Evolutionary conservation across 2,113 vertebrate genomes (phyloP).

Genomic region (Chaetodon auriga): DNA sequence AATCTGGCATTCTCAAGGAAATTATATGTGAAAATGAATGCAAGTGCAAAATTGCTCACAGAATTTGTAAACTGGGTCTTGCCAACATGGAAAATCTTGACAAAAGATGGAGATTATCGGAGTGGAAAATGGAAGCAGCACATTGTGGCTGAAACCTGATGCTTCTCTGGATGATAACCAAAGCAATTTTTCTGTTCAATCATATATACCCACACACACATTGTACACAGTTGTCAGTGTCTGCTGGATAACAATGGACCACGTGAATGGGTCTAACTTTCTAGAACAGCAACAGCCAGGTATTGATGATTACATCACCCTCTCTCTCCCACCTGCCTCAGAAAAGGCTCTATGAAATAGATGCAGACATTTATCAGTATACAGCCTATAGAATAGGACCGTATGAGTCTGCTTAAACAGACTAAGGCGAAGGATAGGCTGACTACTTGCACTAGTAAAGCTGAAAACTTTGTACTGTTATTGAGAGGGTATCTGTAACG

Average conservation of each 20-base stretch:
- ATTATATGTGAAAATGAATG: constrained; percentile 21
- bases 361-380: constrained; percentile 36
- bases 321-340: constrained; percentile 5
- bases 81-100: constrained; percentile 25
- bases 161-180: constrained; percentile 55
- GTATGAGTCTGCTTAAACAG: neutral
- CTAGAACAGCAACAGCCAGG: constrained; percentile 36
- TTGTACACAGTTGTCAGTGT: constrained; percentile 23
- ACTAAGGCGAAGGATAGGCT: neutral
- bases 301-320: constrained; percentile 49
- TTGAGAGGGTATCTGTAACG: no score
- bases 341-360: constrained; percentile 10
- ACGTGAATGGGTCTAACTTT: constrained; percentile 50
- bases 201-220: constrained; percentile 35
- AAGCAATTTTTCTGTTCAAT: constrained; percentile 64
- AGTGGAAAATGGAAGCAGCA: constrained; percentile 54
- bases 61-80: constrained; percentile 23
- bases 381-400: neutral
- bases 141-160: constrained; percentile 35
- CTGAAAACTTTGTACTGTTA: neutral
- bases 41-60: constrained; percentile 4
- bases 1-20: constrained; percentile 23
- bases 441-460: neutral
- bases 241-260: constrained; percentile 44
- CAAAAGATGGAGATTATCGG: constrained; percentile 57